Base-by-base conservation (phyloP, 1,140 invertebrate species). In the Acromyrmex heyeri region DNA sequence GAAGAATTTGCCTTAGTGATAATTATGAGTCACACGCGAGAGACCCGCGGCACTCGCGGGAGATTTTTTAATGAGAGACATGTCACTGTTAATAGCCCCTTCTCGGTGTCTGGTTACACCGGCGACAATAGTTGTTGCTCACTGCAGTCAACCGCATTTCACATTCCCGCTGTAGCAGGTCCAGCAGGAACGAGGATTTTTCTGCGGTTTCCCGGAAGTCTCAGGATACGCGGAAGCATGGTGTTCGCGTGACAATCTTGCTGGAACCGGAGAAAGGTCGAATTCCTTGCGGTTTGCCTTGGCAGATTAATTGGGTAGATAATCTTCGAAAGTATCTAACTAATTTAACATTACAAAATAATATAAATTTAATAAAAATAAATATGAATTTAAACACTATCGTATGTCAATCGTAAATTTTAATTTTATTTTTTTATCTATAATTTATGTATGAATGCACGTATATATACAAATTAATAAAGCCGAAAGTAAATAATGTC, bases 11-110 rank as follows among this genome's bases (percentile, higher is more conserved):
- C 55, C 69, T 64, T 24, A 48, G 38, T 24, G 79, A 83, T 75
- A 83, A 83, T 83, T 83, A 83, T 73, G 67, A 59, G 38, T 82
- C 78, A 82, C 55, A 61, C 38, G 79, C 38, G 27, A 73, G 55
- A 73, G 38, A 82, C 48, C 14, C 44, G 21, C n/a, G 61, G 30
- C 30, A 53, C 27, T 44, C 38, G 55, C 27, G 30, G 38, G 34
- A 27, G 27, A 83, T 83, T 83, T 83, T 83, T n/a, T 75, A 83
- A 83, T n/a, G 62, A 48, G 55, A 55, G 14, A 83, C 24, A 75
- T 61, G 55, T 83, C 69, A 75, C 24, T 44, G 38, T 50, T 50
- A 75, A 73, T 61, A 75, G 69, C 44, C 4, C 12, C 2, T 38
- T 73, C n/a, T 34, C 38, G 8, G 16, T 73, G 12, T 8, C 27